Base-by-base conservation (phyloP, 2,797 vertebrate genomes). In the Hemitrygon akajei region DNA sequence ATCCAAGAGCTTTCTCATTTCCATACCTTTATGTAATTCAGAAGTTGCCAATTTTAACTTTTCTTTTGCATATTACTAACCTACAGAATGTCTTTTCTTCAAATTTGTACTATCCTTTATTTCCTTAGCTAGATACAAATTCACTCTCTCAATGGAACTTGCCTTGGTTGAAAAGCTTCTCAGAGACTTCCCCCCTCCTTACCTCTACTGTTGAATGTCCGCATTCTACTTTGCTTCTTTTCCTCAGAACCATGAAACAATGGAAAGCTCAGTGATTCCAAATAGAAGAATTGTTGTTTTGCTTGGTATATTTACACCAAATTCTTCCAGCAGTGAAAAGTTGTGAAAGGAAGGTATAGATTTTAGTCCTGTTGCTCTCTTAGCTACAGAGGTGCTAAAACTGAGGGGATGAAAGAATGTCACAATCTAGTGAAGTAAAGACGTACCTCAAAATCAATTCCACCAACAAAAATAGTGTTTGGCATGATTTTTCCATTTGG, bases 401-500 rank as follows among this genome's bases (percentile, higher is more conserved):
- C 34, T 77, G 75, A 77, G 4, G 9, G 27, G 75, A 30, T 76
- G 27, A 76, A 30, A 76, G n/a, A 89, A 66, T 30, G 34, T 89
- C 20, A n/a, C 60, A 34, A n/a, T 66, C 34, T 18, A 81, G 5
- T 27, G n/a, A 60, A 86, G 27, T 7, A n/a, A 63, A 34, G 66
- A 34, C 40, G 95, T 97, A 99, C 99, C 98, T 97, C 97, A 95
- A 98, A 95, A 95, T 99, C 98, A 94, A 99, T 99, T 94, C 99
- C 98, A 94, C 98, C 98, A 93, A 99, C 98, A 94, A 99, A 99
- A 80, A 99, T 95, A 0, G 98, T 97, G 94, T 99, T 99, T 30
- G 98, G 98, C 93, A 98, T 98, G 95, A 98, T 96, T 96, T 97
- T 99, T 84, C 99, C 99, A 96, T 98, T 98, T 2, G 98, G 99